Evolutionary conservation across 2,888 invertebrate species (phyloP).

Genomic region (Xiphydria camelus): DNA sequence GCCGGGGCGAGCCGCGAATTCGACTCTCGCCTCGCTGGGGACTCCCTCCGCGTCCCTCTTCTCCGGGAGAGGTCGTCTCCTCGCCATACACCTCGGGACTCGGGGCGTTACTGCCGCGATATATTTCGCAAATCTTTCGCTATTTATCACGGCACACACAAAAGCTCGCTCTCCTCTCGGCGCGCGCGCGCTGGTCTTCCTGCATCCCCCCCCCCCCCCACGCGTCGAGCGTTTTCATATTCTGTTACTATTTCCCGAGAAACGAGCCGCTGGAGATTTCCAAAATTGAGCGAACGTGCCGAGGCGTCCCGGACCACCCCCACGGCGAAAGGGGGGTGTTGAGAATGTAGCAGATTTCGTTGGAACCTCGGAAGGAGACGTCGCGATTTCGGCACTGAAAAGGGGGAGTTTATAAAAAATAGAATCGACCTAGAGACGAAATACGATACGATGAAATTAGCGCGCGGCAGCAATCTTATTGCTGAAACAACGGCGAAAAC

Average conservation of each 20-base stretch:
- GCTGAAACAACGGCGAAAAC: no score
- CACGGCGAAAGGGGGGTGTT: no score
- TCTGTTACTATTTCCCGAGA: slow-evolving; percentile 36
- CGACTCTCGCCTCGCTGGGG: no score
- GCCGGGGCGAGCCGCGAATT: background rate
- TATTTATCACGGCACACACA: slow-evolving; percentile 44
- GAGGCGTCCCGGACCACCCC: no score
- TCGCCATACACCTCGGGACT: slow-evolving; percentile 1
- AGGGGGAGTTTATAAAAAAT: no score
- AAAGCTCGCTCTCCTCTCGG: slow-evolving; percentile 17
- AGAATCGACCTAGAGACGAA: no score
- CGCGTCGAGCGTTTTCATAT: slow-evolving; percentile 26
- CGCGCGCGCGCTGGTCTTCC: slow-evolving; percentile 15
- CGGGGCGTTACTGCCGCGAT: slow-evolving; percentile 35
- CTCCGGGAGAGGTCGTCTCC: background rate
- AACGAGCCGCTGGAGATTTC: slow-evolving; percentile 38
- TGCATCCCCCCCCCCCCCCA: background rate
- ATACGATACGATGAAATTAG: no score
- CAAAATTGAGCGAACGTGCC: slow-evolving; percentile 24
- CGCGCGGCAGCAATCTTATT: no score
- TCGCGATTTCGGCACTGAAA: no score
- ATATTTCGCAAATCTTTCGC: slow-evolving; percentile 52
- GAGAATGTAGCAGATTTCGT: no score
- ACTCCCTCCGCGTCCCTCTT: background rate
- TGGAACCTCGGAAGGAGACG: no score